Evolutionary conservation across 2,888 invertebrate genomes (phyloP).

Genomic region (Sepioteuthis lessoniana): DNA sequence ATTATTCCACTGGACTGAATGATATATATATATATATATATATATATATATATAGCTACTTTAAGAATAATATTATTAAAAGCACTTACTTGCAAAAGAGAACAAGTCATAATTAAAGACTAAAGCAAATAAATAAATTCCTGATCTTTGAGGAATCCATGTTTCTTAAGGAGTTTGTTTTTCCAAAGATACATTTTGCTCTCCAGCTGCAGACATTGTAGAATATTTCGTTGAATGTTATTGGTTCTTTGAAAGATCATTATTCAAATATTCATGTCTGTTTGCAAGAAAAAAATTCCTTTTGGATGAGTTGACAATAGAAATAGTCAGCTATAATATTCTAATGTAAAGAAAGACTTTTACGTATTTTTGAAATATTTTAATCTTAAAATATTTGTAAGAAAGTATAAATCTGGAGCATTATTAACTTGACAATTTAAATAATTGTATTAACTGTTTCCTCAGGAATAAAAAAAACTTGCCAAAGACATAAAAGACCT

Average conservation of each 20-base stretch:
- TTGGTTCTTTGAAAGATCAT: neutral
- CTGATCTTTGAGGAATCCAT: neutral
- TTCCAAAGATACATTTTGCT: neutral
- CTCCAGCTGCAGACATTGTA: neutral
- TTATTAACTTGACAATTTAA: neutral
- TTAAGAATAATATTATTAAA: too few relatives aligned
- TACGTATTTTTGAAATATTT: neutral
- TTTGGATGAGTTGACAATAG: neutral
- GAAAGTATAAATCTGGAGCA: neutral
- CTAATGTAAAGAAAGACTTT: neutral
- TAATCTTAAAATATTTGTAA: neutral
- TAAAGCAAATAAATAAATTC: neutral
- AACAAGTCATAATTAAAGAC: neutral
- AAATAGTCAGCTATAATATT: neutral
- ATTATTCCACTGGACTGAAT: too few relatives aligned
- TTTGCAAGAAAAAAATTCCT: neutral
- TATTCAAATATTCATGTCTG: neutral
- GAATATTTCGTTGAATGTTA: neutral
- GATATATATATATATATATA: too few relatives aligned
- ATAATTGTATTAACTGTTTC: neutral
- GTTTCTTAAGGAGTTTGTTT: slow-evolving; percentile 6
- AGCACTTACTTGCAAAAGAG: neutral
- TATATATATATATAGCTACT: too few relatives aligned
- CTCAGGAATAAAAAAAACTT: neutral
- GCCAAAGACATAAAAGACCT: too few relatives aligned